These are phyloP conservation scores for Anguilla pacifica DNA, from an alignment of 2,797 vertebrate genomes.

Conservation along the genomic window DNA sequence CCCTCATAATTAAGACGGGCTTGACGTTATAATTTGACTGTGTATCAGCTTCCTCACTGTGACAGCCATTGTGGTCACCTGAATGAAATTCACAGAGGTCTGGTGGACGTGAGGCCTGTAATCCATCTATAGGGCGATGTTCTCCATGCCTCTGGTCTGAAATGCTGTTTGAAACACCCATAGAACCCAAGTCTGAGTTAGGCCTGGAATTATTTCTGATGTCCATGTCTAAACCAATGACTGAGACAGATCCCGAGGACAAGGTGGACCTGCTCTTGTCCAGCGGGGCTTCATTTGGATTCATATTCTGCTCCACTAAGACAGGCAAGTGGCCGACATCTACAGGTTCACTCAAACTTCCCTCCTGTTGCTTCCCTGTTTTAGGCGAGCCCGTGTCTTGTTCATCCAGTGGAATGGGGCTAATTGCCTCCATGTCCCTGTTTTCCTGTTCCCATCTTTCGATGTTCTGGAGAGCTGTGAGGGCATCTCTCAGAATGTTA, in stretches of 20 bases:
- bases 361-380: constrained; percentile 23
- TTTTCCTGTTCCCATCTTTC: constrained; percentile 36
- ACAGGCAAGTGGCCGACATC: background rate
- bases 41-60: background rate
- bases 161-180: constrained; percentile 24
- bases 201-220: constrained; percentile 46
- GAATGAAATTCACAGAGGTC: background rate
- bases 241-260: constrained; percentile 57
- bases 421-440: constrained; percentile 19
- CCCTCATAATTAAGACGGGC: constrained; percentile 6
- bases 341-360: constrained; percentile 24
- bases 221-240: constrained; percentile 56
- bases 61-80: constrained; percentile 11
- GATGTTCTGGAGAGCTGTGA: constrained; percentile 48
- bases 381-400: constrained; percentile 15
- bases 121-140: constrained; percentile 27
- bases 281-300: constrained; percentile 22
- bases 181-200: constrained; percentile 33
- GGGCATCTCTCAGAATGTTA: constrained; percentile 50
- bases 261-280: constrained; percentile 50
- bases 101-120: background rate
- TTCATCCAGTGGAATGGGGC: constrained; percentile 23
- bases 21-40: constrained; percentile 8
- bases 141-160: constrained; percentile 34
- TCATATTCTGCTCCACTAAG: constrained; percentile 33